Base-by-base conservation (phyloP, 1,140 invertebrate genomes). In the Paralvinella palmiformis region DNA sequence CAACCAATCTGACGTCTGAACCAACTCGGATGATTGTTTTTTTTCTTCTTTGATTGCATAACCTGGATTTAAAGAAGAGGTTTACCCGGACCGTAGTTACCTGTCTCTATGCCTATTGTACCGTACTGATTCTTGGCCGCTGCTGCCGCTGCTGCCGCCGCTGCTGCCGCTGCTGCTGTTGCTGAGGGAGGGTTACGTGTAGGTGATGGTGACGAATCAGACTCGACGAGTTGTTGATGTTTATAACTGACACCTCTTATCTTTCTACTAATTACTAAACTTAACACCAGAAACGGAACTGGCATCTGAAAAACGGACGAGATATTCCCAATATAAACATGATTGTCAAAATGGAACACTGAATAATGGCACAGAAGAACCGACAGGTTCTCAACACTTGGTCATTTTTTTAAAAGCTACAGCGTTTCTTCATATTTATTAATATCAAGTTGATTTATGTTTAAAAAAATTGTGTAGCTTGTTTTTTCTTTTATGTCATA, bases 201-300 rank as follows among this genome's bases (percentile, higher is more conserved):
- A n/a, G n/a, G n/a, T n/a, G n/a, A n/a, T n/a, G n/a, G n/a, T n/a
- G n/a, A n/a, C n/a, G n/a, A n/a, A 13, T 57, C 24, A 24, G 59
- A 48, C 20, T 41, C 37, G 15, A 60, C 32, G 35, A 60, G 41
- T 44, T 7, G 53, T 37, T 31, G 55, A 32, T 57, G 55, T 27
- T 36, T 32, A 7, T 20, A 32, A 6, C 20, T 57, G 27, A 27
- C 29, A 20, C 55, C 55, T 27, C 13, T 31, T 10, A 52, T 29
- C 22, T 35, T 33, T 64, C 60, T 58, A 48, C 35, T 59, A 48
- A 59, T 48, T 5, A 64, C 33, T 10, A 66, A 32, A 35, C 24
- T 41, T 3, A 24, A 59, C 4, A 66, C 64, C 27, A 66, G 45
- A 7, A 66, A 20, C 17, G 64, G 61, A 1, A 66, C 55, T 20